Evolutionary conservation across 2,797 vertebrate genomes (phyloP).

Genomic region (Tapirus indicus): DNA sequence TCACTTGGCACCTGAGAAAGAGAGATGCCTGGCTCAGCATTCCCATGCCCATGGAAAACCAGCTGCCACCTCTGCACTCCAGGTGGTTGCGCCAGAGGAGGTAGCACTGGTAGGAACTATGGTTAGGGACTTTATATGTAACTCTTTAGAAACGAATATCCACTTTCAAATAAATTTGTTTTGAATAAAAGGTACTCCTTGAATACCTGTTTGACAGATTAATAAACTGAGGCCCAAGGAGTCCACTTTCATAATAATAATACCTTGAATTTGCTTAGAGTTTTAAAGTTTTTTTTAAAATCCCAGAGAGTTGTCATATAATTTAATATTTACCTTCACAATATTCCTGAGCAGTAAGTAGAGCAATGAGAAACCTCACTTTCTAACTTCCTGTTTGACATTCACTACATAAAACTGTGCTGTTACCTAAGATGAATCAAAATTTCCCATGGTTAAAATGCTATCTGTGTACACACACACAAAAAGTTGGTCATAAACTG

Average conservation of each 20-base stretch:
- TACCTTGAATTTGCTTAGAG: slow-evolving; percentile 28
- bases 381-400: not conserved
- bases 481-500: not conserved
- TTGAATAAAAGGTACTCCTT: not conserved
- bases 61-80: not conserved
- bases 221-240: not conserved
- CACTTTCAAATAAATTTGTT: not conserved
- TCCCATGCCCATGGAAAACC: not conserved
- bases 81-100: not conserved
- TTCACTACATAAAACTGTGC: not conserved
- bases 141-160: not conserved
- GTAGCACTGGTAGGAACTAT: not conserved
- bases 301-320: not conserved
- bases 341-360: not conserved
- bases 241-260: slow-evolving; percentile 14
- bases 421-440: not conserved
- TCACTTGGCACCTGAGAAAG: not conserved
- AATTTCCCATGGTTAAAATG: not conserved
- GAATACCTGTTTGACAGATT: not conserved
- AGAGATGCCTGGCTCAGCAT: not conserved
- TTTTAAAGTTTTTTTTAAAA: not conserved
- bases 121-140: not conserved
- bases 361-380: not conserved
- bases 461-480: not conserved
- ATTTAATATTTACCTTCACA: not conserved